Evolutionary conservation across 92 coral and sea anemone species (phyloP), one percentile per base, ranked within the genome.

Genomic region (Epizoanthus illoricatus): DNA sequence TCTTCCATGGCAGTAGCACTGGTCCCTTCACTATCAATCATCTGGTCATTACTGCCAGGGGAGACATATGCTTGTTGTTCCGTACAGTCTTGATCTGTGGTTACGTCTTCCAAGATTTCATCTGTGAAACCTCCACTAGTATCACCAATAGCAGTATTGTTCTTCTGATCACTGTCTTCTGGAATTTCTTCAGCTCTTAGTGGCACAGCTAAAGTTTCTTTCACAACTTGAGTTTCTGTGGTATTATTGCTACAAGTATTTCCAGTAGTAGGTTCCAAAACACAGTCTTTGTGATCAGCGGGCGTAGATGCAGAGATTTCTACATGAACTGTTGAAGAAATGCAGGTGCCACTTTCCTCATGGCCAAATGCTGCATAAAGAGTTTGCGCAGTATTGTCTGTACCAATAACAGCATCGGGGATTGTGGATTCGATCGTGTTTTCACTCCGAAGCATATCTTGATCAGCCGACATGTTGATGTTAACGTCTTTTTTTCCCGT

Each of bases 1-100:
- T 76, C 57, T 1, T 76, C 81, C 70, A 60, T 61, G 55, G 41
- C 40, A 76, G 45, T 33, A 75, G 54, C 4, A 60, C 10, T 40
- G 5, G 41, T 36, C 17, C 54, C 39, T 59, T 58, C 81, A 6
- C 33, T 55, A 17, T 75, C 81, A 0, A 9, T 55, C 15, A 17
- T 59, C 69, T 28, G 6, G 0, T 59, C 69, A 17, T n/a, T 11
- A 24, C 12, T 58, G 19, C 20, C 71, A 33, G 20, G 71, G 18
- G 71, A 11, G 19, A 18, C 49, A 45, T 5, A 7, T 17, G 23
- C 24, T 15, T 20, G 40, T 12, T 65, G 23, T 5, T 62, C 60
- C 2, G 5, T 40, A 62, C 45, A 12, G 3, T 61, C 20, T 43
- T 41, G 20, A 61, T 56, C 19, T 15, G 13, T 62, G 5, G 63